Conservation (phyloP, 2,113 vertebrate species). For the Enhydra lutris region DNA sequence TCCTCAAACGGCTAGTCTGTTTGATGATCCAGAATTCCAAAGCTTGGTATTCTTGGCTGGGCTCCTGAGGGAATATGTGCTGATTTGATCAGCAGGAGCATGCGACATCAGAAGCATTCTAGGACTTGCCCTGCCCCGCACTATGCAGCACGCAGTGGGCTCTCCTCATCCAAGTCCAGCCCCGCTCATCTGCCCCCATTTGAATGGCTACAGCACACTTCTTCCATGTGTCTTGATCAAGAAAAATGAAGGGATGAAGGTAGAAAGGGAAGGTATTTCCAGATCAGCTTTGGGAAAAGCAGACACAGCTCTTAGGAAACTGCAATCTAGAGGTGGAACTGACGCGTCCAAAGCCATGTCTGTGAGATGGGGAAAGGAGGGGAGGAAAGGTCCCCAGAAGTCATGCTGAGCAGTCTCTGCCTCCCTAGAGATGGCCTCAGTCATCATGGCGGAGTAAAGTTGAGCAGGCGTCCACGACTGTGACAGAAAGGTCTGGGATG, state of each 20-base stretch:
- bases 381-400: neutral
- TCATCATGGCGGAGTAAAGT: neutral
- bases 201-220: neutral
- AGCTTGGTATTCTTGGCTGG: neutral
- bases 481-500: neutral
- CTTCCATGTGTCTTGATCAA: neutral
- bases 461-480: neutral
- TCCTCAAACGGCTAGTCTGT: neutral
- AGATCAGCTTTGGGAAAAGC: neutral
- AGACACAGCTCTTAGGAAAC: neutral
- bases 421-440: neutral
- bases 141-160: neutral
- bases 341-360: neutral
- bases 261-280: neutral
- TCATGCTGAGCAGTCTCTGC: neutral
- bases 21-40: neutral
- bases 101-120: neutral
- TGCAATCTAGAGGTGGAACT: neutral
- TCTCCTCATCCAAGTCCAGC: neutral
- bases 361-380: neutral
- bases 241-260: neutral
- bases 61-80: no score
- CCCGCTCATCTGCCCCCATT: neutral
- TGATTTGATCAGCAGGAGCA: neutral
- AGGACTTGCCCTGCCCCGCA: fast-evolving